Percentiles rank a stretch among this genome's conserved stretches.
Evolutionary conservation across 1,140 invertebrate genomes (phyloP).

Genomic region (Camponotus floridanus): DNA sequence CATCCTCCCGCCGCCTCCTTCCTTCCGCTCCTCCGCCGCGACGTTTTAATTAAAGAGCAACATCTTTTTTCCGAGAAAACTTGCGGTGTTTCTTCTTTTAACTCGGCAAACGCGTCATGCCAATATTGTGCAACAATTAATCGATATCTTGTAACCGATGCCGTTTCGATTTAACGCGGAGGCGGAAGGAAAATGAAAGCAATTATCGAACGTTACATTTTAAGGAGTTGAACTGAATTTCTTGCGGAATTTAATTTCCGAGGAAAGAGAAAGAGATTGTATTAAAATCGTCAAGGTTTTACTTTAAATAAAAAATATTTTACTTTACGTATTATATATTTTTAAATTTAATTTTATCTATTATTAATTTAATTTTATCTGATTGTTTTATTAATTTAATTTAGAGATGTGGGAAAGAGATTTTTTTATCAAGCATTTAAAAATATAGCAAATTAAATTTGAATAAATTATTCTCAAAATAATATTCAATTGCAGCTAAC

Average conservation of each 20-base stretch:
- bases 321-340: background rate
- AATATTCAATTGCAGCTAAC: too few species aligned
- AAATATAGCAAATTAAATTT: background rate
- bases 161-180: background rate
- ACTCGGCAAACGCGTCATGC: constrained; percentile 21
- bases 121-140: constrained; percentile 41
- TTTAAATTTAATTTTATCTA: background rate
- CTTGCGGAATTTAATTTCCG: background rate
- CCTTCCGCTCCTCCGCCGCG: constrained; percentile 2
- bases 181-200: background rate
- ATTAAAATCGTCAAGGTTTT: too few species aligned
- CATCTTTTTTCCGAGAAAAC: constrained; percentile 50
- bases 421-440: background rate
- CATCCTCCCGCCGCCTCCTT: constrained; percentile 13
- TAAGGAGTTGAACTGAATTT: background rate
- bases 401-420: background rate
- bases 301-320: background rate
- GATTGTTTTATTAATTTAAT: constrained; percentile 8
- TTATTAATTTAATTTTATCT: background rate
- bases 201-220: background rate
- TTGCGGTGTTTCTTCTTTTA: constrained; percentile 45
- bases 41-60: constrained; percentile 72
- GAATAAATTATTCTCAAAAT: background rate
- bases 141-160: constrained; percentile 37
- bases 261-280: background rate